Evolutionary conservation across 2,797 vertebrate genomes (phyloP).

Genomic region (Sebastolobus altivelis): DNA sequence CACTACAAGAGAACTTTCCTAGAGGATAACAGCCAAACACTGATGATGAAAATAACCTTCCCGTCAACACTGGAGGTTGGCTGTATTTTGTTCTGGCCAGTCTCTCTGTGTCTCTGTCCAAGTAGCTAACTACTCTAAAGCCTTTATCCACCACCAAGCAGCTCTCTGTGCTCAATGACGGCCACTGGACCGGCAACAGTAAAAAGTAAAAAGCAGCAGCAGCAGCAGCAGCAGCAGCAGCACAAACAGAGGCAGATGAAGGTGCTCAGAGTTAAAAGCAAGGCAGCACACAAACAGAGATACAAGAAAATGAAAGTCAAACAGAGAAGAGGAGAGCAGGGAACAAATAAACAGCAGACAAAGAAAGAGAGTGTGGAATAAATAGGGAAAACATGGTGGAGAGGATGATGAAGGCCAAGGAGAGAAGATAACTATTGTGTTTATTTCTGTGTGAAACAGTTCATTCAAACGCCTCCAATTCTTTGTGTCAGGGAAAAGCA

Average conservation of each 20-base stretch:
- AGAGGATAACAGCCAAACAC: not conserved
- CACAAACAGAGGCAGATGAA: slow-evolving; percentile 39
- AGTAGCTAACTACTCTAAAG: not conserved
- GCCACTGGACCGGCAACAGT: slow-evolving; percentile 18
- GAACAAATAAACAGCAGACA: slow-evolving; percentile 16
- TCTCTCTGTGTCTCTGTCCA: not conserved
- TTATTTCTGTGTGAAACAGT: not conserved
- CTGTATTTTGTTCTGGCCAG: not conserved
- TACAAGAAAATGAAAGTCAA: slow-evolving; percentile 19
- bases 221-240: slow-evolving; percentile 5
- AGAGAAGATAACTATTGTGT: not conserved
- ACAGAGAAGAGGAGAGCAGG: not conserved
- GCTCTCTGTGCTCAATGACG: slow-evolving; percentile 41
- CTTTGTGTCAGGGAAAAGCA: not conserved
- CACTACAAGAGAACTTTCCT: not conserved
- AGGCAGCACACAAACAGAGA: slow-evolving; percentile 30
- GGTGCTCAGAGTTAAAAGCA: slow-evolving; percentile 35
- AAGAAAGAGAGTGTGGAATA: not conserved
- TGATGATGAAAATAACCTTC: slow-evolving; percentile 11
- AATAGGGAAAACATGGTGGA: not conserved
- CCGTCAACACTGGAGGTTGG: not conserved
- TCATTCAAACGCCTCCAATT: not conserved
- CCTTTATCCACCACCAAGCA: slow-evolving; percentile 19
- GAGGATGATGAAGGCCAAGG: not conserved
- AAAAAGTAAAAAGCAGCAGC: slow-evolving; percentile 10